phyloP scores from a whole-genome alignment of 2,113 vertebrate species.

The Muntiacus reevesi region DNA sequence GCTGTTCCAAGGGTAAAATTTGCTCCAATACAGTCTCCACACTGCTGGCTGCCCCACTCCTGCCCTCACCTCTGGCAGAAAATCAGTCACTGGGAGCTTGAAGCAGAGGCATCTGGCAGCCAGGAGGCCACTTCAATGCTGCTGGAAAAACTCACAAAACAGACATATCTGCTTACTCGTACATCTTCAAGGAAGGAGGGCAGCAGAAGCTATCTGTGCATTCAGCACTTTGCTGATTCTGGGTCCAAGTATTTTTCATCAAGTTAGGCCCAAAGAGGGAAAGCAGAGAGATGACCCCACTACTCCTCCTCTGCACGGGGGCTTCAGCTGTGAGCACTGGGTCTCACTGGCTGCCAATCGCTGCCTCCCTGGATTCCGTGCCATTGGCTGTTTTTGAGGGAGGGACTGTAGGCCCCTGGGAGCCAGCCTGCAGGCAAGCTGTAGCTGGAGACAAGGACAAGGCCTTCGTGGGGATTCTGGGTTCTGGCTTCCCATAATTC shows the following conservation, averaged over 20 bases:
- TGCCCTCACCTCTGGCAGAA: not conserved
- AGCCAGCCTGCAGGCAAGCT: not conserved
- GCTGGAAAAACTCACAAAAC: not conserved
- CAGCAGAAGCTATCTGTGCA: not conserved
- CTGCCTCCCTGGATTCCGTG: not conserved
- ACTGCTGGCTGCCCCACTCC: too few species aligned
- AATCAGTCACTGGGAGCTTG: not conserved
- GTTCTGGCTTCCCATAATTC: not conserved
- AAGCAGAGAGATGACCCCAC: not conserved
- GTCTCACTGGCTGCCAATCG: not conserved
- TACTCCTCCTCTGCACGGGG: not conserved
- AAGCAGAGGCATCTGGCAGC: not conserved
- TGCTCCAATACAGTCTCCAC: not conserved
- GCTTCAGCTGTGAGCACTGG: not conserved
- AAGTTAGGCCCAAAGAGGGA: not conserved
- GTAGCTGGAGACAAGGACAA: not conserved
- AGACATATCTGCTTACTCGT: not conserved
- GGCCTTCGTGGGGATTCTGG: not conserved
- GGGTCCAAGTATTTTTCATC: not conserved
- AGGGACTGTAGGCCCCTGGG: not conserved
- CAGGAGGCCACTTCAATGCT: not conserved
- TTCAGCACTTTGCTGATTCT: not conserved
- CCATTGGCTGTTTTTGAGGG: not conserved
- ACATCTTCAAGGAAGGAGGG: not conserved
- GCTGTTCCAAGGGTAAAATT: not conserved